Evolutionary conservation across 2,797 vertebrate species (phyloP), one percentile per base, ranked within the genome.

Genomic region (Arctocebus calabarensis): DNA sequence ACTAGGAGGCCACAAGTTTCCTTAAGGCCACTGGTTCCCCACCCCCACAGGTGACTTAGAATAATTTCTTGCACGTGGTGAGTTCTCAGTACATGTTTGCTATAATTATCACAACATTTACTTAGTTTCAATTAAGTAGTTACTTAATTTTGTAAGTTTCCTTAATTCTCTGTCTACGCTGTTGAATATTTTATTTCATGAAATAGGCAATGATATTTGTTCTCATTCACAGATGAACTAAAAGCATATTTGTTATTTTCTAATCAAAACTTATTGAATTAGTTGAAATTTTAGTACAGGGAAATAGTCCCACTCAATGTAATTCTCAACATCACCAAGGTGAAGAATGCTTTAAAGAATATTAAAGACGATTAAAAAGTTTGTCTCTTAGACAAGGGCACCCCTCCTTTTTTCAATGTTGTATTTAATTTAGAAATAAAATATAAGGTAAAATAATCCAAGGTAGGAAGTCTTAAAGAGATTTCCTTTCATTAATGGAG

Each of bases 371-470:
- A 29, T 84, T 94, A 37, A 85, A 78, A n/a, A 4, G 59, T 61
- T 55, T 84, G 3, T 89, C 20, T 82, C 10, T 82, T 59, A 64
- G 19, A 62, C 25, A 32, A 93, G 9, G 20, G 52, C 16, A 16
- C 75, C 37, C 5, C 4, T 7, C 37, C 17, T 14, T 85, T 83
- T 83, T 83, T 74, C 14, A 82, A 6, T 64, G 8, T 17, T 84
- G 23, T 77, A 57, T 90, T 87, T 81, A 91, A 91, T 82, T 87
- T 84, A 92, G 52, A 94, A 17, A 91, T 68, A 10, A 61, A 91
- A 91, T 12, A 37, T n/a, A 25, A 29, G 25, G n/a, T 22, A 88
- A 48, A 73, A 34, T 66, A 94, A 74, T 8, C 3, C 16, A 78
- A 55, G 34, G 81, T 43, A 91, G 22, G 19, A 74, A 27, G 81